phyloP scores from a whole-genome alignment of 2,113 vertebrate genomes.

The Nothocercus nigrocapillus region DNA sequence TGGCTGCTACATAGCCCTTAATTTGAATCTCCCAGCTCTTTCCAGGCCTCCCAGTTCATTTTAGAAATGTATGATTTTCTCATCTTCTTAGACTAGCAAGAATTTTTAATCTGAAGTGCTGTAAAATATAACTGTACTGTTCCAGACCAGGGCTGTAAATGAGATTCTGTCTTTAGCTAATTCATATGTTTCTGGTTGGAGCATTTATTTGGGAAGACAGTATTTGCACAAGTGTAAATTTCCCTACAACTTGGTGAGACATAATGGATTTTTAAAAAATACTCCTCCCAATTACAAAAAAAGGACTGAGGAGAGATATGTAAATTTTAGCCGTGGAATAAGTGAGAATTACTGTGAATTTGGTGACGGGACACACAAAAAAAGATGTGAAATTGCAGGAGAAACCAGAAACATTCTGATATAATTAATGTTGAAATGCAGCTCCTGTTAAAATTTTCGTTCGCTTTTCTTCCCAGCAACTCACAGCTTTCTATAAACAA shows the following conservation, averaged over 20 bases:
- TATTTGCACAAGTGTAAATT: not conserved
- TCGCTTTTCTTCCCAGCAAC: not conserved
- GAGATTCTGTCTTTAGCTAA: not conserved
- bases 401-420: not conserved
- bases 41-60: slow-evolving; percentile 40
- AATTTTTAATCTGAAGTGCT: slow-evolving; percentile 33
- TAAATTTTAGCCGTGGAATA: not conserved
- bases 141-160: slow-evolving; percentile 17
- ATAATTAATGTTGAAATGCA: not conserved
- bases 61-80: slow-evolving; percentile 53
- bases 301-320: not conserved
- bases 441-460: not conserved
- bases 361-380: not conserved
- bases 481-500: not conserved
- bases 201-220: not conserved
- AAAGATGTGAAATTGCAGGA: not conserved
- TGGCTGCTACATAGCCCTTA: slow-evolving; percentile 27
- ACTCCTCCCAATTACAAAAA: not conserved
- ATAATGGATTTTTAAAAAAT: not conserved
- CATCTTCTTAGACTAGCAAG: not conserved
- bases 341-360: not conserved
- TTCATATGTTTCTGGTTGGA: not conserved
- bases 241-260: not conserved
- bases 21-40: slow-evolving; percentile 64
- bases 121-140: slow-evolving; percentile 30